These are phyloP conservation scores for Sylvilagus floridanus DNA, from an alignment of 2,797 vertebrate species.

Conservation along the genomic window DNA sequence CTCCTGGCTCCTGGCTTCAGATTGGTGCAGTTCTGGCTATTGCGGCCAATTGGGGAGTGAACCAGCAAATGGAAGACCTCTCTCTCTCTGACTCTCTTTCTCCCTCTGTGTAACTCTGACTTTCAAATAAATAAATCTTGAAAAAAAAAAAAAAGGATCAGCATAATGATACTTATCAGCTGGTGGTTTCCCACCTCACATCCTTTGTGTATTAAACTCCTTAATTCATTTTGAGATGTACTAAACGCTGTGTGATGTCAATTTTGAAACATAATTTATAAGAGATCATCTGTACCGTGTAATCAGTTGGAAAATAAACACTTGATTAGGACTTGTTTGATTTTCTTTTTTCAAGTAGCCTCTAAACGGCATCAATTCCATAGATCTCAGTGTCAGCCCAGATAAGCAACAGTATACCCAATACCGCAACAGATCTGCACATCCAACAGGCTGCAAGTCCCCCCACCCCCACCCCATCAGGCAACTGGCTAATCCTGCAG, in stretches of 20 bases:
- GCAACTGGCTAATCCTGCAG: conserved; percentile 7
- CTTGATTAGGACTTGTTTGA: neutral
- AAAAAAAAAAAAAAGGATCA: neutral
- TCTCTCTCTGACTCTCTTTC: no score
- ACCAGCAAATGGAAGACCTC: no score
- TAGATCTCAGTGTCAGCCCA: neutral
- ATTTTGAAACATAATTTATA: conserved; percentile 18
- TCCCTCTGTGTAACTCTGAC: no score
- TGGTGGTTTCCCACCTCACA: neutral
- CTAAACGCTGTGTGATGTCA: neutral
- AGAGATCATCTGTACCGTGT: neutral
- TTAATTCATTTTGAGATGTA: neutral
- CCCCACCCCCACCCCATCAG: neutral
- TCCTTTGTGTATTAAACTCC: neutral
- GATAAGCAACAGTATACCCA: neutral
- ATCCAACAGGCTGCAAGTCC: neutral
- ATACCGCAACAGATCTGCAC: neutral
- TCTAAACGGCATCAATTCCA: neutral
- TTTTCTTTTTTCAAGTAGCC: conserved; percentile 17
- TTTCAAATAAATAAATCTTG: no score
- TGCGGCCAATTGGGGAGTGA: no score
- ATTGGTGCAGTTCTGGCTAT: no score
- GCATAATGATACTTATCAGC: neutral
- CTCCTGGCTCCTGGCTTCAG: no score
- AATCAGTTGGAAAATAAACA: conserved; percentile 44